These are phyloP conservation scores for Lithobates sylvaticus DNA, from an alignment of 2,797 vertebrate species.

Conservation along the genomic window DNA sequence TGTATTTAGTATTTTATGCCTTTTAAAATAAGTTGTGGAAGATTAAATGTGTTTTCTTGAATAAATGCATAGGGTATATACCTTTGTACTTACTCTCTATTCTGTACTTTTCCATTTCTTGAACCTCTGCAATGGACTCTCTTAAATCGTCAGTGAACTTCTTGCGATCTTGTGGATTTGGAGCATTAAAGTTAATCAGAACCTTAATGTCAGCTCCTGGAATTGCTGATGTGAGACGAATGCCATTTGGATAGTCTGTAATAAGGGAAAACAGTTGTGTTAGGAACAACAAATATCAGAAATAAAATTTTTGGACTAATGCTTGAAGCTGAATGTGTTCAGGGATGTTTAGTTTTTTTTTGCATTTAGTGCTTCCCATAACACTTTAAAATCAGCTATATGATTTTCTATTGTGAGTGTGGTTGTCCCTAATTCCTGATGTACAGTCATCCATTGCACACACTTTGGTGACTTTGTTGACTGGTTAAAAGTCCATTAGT, in stretches of 20 bases:
- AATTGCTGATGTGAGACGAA: conserved; percentile 92
- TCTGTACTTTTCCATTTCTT: conserved; percentile 98
- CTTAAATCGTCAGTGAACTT: conserved; percentile 95
- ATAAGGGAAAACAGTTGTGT: neutral
- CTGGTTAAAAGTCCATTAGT: too few relatives aligned
- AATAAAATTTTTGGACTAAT: neutral
- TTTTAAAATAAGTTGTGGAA: neutral
- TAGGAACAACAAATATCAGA: neutral
- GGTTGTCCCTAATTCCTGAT: too few relatives aligned
- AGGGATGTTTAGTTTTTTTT: too few relatives aligned
- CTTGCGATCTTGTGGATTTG: conserved; percentile 97
- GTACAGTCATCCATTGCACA: too few relatives aligned
- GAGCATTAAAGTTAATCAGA: conserved; percentile 96
- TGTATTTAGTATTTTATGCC: too few relatives aligned
- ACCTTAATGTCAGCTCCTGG: conserved; percentile 95
- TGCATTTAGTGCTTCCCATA: neutral
- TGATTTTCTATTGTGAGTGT: too few relatives aligned
- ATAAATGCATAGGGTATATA: conserved; percentile 60
- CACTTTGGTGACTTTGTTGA: too few relatives aligned
- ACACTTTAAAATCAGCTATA: too few relatives aligned
- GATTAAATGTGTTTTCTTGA: neutral
- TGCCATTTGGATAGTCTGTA: conserved; percentile 94
- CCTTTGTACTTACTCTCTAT: conserved; percentile 90
- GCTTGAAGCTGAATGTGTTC: too few relatives aligned
- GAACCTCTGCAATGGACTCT: conserved; percentile 94